Evolutionary conservation across 2,113 vertebrate genomes (phyloP), one percentile per base, ranked within the genome.

Genomic region (Pseudopodoces humilis): DNA sequence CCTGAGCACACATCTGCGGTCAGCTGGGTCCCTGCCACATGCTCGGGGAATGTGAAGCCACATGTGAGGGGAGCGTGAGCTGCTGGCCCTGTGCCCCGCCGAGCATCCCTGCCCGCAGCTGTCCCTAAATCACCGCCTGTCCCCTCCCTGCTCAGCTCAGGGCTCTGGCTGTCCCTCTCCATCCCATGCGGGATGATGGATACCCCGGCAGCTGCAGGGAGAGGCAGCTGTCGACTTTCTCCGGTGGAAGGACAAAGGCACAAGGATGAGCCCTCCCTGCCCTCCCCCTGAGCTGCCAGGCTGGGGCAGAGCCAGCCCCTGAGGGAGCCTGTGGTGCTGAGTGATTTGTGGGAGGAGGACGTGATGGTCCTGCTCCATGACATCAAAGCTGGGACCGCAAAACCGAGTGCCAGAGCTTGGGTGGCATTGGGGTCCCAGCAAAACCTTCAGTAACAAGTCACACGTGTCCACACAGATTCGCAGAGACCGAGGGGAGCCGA

Each of bases 161-260:
- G 41, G 41, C 41, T 13, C 15, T 1, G n/a, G 5, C 3, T 43
- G 50, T 12, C 41, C 71, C 46, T 37, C 78, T 52, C 39, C 55
- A 23, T 23, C 83, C 58, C 3, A 0, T 0, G 1, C 46, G 24
- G 76, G 63, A 33, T 92, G 91, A 96, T 91, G 84, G 82, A 94
- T 92, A 21, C 63, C 71, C 63, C 9, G 41, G 89, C 95, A 94
- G 96, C 94, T 97, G 95, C 83, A 23, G 37, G 35, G 59, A 80
- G 65, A 80, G 64, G 60, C 96, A 96, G 96, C 92, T 97, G 94
- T 44, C 11, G 0, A 4, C 84, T 67, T 78, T 75, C 76, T 82
- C 58, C 60, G 15, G 10, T 3, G 10, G 44, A 55, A 89, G 69
- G 68, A 88, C 84, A 85, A 93, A 92, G 69, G 28, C 86, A 27